phyloP scores from a whole-genome alignment of 64 coral and sea anemone species.

The Montipora cactus region DNA sequence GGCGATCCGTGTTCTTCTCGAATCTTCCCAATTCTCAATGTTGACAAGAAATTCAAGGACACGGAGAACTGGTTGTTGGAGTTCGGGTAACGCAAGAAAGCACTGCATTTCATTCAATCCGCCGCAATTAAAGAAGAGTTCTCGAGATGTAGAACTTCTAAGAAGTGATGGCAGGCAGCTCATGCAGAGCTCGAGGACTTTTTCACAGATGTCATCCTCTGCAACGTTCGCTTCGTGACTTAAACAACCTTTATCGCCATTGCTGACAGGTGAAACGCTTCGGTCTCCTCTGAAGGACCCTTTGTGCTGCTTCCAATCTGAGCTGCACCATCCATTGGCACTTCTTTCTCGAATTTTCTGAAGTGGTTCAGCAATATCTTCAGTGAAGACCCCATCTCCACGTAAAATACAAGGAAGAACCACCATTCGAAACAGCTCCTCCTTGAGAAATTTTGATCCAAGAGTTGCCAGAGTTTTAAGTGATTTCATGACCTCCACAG shows the following conservation, averaged over 20 bases:
- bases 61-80: slow-evolving; percentile 55
- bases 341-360: slow-evolving; percentile 15
- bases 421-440: slow-evolving; percentile 65
- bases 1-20: background rate
- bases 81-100: slow-evolving; percentile 49
- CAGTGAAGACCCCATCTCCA: slow-evolving; percentile 33
- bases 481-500: slow-evolving; percentile 44
- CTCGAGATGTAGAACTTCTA: background rate
- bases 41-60: slow-evolving; percentile 62
- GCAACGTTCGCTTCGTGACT: background rate
- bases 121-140: slow-evolving; percentile 66
- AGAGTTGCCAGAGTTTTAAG: slow-evolving; percentile 52
- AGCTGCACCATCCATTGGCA: background rate
- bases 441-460: slow-evolving; percentile 40
- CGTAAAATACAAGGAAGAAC: slow-evolving; percentile 75
- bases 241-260: background rate
- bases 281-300: background rate
- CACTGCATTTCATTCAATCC: slow-evolving; percentile 55
- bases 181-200: slow-evolving; percentile 59
- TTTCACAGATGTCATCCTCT: slow-evolving; percentile 2
- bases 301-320: background rate
- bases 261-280: background rate
- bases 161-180: slow-evolving; percentile 51
- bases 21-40: slow-evolving; percentile 39
- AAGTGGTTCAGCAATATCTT: slow-evolving; percentile 34